Percentiles rank a stretch among this genome's conserved stretches.
Evolutionary conservation across 2,888 invertebrate genomes (phyloP).

Genomic region (Mimumesa dahlbomi): DNA sequence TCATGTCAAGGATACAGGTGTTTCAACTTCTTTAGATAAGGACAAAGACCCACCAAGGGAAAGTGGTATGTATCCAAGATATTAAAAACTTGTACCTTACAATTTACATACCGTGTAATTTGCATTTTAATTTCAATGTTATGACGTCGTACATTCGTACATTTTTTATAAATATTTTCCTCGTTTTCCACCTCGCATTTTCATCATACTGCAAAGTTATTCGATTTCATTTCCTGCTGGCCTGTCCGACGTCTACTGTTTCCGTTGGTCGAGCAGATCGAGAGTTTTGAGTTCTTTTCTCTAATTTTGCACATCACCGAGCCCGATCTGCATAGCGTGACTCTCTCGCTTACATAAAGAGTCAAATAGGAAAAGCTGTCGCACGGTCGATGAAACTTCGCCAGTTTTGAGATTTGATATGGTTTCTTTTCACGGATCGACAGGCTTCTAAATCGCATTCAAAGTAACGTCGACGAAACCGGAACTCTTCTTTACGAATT

Average conservation of each 20-base stretch:
- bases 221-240: background rate
- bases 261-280: constrained; percentile 17
- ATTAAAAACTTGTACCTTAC: background rate
- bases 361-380: constrained; percentile 25
- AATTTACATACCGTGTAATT: background rate
- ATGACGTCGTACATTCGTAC: no score
- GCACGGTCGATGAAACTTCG: constrained; percentile 28
- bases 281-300: constrained; percentile 20
- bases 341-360: constrained; percentile 54
- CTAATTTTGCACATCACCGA: constrained; percentile 49
- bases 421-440: constrained; percentile 67
- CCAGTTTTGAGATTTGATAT: constrained; percentile 52
- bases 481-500: no score
- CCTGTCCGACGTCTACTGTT: constrained; percentile 1
- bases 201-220: no score
- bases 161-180: no score
- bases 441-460: constrained; percentile 27
- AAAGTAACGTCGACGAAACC: background rate
- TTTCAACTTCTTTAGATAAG: constrained; percentile 70
- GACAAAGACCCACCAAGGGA: constrained; percentile 62
- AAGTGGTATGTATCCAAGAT: constrained; percentile 54
- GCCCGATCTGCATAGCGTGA: constrained; percentile 6
- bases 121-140: background rate
- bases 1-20: constrained; percentile 70
- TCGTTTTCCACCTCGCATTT: no score